A percentile compares a stretch with the other conserved stretches of the same genome.
These are phyloP conservation scores for Actinia tenebrosa DNA, from an alignment of 64 coral and sea anemone genomes.

Conservation along the genomic window DNA sequence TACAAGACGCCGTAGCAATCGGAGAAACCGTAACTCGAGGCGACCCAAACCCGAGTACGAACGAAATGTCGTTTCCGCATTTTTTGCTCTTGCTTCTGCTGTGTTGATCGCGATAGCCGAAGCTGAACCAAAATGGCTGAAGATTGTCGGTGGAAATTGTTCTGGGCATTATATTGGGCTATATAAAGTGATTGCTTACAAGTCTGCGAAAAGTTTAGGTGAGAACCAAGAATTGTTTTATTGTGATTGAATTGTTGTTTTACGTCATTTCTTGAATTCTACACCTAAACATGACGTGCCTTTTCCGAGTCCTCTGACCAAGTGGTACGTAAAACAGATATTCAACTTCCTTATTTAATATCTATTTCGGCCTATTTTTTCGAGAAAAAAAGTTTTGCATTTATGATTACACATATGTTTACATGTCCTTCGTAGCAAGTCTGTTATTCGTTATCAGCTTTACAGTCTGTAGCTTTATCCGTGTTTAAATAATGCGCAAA, in stretches of 20 bases:
- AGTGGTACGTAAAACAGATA: not conserved
- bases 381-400: not conserved
- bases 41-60: conserved; percentile 92
- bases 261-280: not conserved
- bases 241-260: not conserved
- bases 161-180: conserved; percentile 70
- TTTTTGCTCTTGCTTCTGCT: conserved; percentile 89
- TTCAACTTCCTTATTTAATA: not conserved
- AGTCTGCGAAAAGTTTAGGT: conserved; percentile 60
- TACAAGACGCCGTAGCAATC: conserved; percentile 52
- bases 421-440: too few relatives aligned
- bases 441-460: too few relatives aligned
- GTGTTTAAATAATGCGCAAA: too few relatives aligned
- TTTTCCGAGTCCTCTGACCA: not conserved
- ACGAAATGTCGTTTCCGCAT: conserved; percentile 94
- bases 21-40: conserved; percentile 40
- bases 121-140: conserved; percentile 91
- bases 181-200: conserved; percentile 93
- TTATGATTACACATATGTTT: not conserved
- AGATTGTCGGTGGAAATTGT: conserved; percentile 68
- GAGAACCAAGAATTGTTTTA: conserved; percentile 23
- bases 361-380: too few relatives aligned
- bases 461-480: too few relatives aligned
- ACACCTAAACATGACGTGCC: not conserved
- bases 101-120: conserved; percentile 87